A percentile compares a stretch with the other conserved stretches of the same genome.
These are phyloP conservation scores for Aleiodes alternator DNA, from an alignment of 2,888 invertebrate species.

Conservation along the genomic window DNA sequence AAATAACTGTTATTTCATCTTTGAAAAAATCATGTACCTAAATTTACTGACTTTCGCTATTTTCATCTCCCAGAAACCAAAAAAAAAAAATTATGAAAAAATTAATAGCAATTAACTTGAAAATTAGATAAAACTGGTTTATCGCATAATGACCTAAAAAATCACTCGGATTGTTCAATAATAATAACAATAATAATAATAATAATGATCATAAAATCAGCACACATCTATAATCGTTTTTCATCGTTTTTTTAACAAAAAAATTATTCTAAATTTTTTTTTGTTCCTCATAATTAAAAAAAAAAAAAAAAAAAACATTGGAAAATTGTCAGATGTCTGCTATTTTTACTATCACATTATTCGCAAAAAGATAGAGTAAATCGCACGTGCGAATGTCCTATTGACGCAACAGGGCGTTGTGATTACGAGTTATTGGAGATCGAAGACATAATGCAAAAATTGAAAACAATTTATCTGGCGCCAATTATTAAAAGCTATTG, in stretches of 20 bases:
- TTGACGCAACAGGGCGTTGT: constrained; percentile 1
- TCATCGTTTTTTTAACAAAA: too few relatives aligned
- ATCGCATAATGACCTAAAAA: not conserved
- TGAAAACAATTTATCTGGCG: constrained; percentile 17
- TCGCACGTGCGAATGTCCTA: constrained; percentile 9
- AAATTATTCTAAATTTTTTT: too few relatives aligned
- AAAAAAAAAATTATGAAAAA: not conserved
- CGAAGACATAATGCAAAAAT: constrained; percentile 26
- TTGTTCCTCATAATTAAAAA: too few relatives aligned
- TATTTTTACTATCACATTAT: too few relatives aligned
- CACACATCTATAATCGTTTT: too few relatives aligned
- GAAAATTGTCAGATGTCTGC: too few relatives aligned
- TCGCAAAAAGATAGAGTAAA: not conserved
- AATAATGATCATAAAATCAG: too few relatives aligned
- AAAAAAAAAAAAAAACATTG: too few relatives aligned
- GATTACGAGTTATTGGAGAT: constrained; percentile 7
- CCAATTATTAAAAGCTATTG: constrained; percentile 3
- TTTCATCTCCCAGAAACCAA: not conserved
- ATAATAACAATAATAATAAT: too few relatives aligned
- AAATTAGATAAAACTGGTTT: too few relatives aligned
- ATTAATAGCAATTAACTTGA: not conserved
- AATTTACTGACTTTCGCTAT: constrained; percentile 1
- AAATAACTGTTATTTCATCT: not conserved
- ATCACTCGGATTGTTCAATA: not conserved
- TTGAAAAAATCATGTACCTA: not conserved